Evolutionary conservation across 1,140 invertebrate species (phyloP).

Genomic region (Brachystomella parvula): DNA sequence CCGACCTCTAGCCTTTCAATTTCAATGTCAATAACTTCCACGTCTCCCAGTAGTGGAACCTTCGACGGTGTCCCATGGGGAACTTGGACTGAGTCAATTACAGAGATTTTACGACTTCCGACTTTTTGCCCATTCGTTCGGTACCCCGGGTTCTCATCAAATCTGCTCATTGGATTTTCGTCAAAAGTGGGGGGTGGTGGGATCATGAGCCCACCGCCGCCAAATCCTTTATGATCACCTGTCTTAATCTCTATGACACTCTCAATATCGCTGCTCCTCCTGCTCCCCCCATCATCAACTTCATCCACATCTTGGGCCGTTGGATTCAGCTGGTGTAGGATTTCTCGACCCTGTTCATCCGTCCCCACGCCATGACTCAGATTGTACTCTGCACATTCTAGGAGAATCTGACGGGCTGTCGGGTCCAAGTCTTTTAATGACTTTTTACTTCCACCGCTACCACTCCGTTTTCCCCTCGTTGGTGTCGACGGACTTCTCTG

Average conservation of each 20-base stretch:
- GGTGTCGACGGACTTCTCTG: background rate
- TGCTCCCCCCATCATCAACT: constrained; percentile 17
- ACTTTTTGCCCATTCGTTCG: background rate
- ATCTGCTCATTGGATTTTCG: background rate
- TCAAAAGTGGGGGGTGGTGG: constrained; percentile 15
- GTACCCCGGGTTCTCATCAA: background rate
- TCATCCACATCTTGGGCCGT: background rate
- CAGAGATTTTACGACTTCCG: background rate
- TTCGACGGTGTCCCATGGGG: constrained; percentile 58
- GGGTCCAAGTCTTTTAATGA: constrained; percentile 24
- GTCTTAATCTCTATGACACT: constrained; percentile 34
- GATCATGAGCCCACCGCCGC: background rate
- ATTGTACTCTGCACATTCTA: constrained; percentile 43
- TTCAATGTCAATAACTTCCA: constrained; percentile 42
- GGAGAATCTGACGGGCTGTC: constrained; percentile 34
- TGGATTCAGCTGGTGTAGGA: constrained; percentile 26
- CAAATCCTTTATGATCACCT: background rate
- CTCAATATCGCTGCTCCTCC: constrained; percentile 44
- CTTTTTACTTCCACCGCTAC: no score
- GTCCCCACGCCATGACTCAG: constrained; percentile 40
- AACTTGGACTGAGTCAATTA: background rate
- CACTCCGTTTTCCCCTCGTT: no score
- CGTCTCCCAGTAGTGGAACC: constrained; percentile 57
- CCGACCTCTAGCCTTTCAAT: background rate
- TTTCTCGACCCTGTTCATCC: constrained; percentile 35